Base-by-base conservation (phyloP, 2,888 invertebrate genomes). In the Microplitis deprimator region DNA sequence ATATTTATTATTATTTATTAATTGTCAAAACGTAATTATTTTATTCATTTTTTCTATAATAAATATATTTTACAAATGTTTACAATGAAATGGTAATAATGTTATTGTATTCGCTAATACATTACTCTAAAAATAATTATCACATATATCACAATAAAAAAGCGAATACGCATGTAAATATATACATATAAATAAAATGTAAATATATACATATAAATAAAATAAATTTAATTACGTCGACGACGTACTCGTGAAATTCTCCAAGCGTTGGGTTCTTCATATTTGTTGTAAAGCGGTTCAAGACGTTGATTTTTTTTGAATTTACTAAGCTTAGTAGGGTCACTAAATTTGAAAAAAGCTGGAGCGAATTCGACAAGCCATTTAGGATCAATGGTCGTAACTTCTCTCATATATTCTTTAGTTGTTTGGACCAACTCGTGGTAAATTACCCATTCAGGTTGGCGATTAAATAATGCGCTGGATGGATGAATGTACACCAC, bases 301-400 rank as follows among this genome's bases (percentile, higher is more conserved):
- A 99, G 92, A 80, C 59, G n/a, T n/a, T n/a, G n/a, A n/a, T n/a
- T n/a, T n/a, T n/a, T n/a, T n/a, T n/a, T n/a, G n/a, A n/a, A n/a
- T n/a, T n/a, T n/a, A n/a, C n/a, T n/a, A n/a, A 99, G 92, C 90
- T 98, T 99, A 0, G 99, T 99, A 2, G 98, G 98, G 91, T 99
- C 99, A 6, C 97, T 97, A 91, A 99, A 98, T 90, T 97, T 97
- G 92, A 99, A 99, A 93, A 99, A 99, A 0, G 99, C 98, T 0
- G 99, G 98, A 0, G 99, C 99, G 89, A 98, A 99, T 89, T 99
- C 99, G 0, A 99, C 98, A 76, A 99, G 92, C 99, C 99, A 99
- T 90, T 97, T 97, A 0, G 98, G 97, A 91, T 98, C 98, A 76
- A 98, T 97, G 0, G 97, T 96, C 0, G 97, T 97, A 8, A 99